Conservation (phyloP, 1,140 invertebrate species). For the Oncopeltus fasciatus region DNA sequence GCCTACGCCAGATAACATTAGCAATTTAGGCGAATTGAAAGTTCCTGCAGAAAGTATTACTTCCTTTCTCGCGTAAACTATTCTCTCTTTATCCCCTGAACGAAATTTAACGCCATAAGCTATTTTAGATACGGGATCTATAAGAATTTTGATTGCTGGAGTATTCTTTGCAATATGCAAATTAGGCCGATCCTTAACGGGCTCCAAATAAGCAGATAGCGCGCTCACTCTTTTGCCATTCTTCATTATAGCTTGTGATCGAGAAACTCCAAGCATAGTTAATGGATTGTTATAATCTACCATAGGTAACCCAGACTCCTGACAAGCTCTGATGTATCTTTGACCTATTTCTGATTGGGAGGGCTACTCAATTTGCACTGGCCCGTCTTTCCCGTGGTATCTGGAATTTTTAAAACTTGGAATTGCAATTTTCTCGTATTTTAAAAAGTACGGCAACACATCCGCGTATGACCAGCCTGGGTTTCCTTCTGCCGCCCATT, state of each 20-base stretch:
- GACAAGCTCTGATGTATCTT: constrained; percentile 46
- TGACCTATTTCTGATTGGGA: constrained; percentile 36
- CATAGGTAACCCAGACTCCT: constrained; percentile 38
- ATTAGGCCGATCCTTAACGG: constrained; percentile 36
- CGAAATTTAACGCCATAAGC: constrained; percentile 43
- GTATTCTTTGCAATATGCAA: constrained; percentile 38
- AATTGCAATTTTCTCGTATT: constrained; percentile 39
- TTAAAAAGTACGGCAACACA: constrained; percentile 49
- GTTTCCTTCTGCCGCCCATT: constrained; percentile 52
- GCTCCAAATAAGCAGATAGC: constrained; percentile 40
- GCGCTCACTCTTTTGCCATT: constrained; percentile 29
- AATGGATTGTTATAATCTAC: constrained; percentile 51
- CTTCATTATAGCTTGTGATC: constrained; percentile 24
- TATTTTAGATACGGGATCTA: constrained; percentile 35
- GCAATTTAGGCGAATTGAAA: constrained; percentile 46
- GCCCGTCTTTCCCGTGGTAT: constrained; percentile 41
- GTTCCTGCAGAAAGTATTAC: constrained; percentile 46
- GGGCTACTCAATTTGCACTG: constrained; percentile 35
- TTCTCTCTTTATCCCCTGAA: constrained; percentile 27
- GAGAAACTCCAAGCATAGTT: constrained; percentile 35
- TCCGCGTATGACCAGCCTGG: constrained; percentile 50
- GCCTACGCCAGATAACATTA: constrained; percentile 55
- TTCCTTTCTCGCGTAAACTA: constrained; percentile 35
- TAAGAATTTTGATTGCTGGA: constrained; percentile 29
- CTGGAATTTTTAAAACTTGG: constrained; percentile 27